These are phyloP conservation scores for Drosophila seguyi DNA, from an alignment of 1,140 invertebrate genomes.

Conservation along the genomic window DNA sequence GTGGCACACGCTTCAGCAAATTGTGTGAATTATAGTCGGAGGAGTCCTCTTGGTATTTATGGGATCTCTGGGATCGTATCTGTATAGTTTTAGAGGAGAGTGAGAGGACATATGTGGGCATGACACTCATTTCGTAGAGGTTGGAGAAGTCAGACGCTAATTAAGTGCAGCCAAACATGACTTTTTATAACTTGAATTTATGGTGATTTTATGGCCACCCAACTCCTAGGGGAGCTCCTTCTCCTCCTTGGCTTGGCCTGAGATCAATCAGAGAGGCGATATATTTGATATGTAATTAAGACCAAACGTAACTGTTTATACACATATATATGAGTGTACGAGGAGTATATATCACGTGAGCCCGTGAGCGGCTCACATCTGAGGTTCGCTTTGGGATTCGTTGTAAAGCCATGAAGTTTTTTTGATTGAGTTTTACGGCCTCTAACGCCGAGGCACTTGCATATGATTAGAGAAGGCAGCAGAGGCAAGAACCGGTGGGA, in stretches of 20 bases:
- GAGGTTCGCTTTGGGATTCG: slow-evolving; percentile 34
- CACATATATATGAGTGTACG: slow-evolving; percentile 4
- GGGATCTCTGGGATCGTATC: neutral
- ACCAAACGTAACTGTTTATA: slow-evolving; percentile 61
- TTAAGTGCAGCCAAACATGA: slow-evolving; percentile 82
- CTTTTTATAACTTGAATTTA: slow-evolving; percentile 84
- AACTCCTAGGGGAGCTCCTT: slow-evolving; percentile 28
- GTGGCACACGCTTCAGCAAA: slow-evolving; percentile 65
- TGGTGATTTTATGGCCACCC: slow-evolving; percentile 72
- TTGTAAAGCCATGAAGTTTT: slow-evolving; percentile 59
- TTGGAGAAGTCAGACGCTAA: slow-evolving; percentile 60
- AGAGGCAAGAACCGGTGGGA: slow-evolving; percentile 18
- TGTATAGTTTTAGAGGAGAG: slow-evolving; percentile 1
- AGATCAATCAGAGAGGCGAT: slow-evolving; percentile 74
- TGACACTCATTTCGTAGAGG: slow-evolving; percentile 63
- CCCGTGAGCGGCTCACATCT: slow-evolving; percentile 39
- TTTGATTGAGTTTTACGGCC: slow-evolving; percentile 75
- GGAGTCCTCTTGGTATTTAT: slow-evolving; percentile 23
- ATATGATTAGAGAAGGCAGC: slow-evolving; percentile 66
- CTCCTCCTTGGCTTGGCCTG: slow-evolving; percentile 2
- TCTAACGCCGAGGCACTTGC: slow-evolving; percentile 41
- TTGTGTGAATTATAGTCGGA: slow-evolving; percentile 74
- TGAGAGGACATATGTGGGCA: slow-evolving; percentile 57
- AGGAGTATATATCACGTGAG: neutral
- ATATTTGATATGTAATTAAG: slow-evolving; percentile 84